phyloP scores from a whole-genome alignment of 1,140 invertebrate species.

The Drosophila ironensis region DNA sequence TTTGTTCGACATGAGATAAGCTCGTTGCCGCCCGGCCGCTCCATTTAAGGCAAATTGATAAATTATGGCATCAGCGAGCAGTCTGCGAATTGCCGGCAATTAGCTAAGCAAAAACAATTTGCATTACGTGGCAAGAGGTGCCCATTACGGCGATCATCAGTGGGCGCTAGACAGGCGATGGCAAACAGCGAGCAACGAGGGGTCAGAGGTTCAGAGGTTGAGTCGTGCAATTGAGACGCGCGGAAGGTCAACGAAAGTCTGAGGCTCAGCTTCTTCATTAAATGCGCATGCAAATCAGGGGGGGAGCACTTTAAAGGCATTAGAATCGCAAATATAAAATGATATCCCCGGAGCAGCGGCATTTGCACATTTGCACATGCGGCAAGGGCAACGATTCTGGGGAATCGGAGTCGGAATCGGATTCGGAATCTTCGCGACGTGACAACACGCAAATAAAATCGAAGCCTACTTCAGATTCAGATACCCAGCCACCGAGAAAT shows the following conservation, averaged over 20 bases:
- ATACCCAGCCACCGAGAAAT: conserved; percentile 26
- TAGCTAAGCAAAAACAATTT: conserved; percentile 60
- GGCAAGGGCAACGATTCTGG: conserved; percentile 37
- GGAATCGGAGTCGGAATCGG: too few relatives aligned
- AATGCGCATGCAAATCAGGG: conserved; percentile 55
- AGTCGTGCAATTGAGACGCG: conserved; percentile 49
- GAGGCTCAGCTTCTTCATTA: not conserved
- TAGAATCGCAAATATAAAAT: conserved; percentile 71
- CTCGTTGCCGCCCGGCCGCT: conserved; percentile 50
- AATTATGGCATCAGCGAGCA: conserved; percentile 49
- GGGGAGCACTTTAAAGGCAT: conserved; percentile 63
- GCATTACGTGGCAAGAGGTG: conserved; percentile 52
- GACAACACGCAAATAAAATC: conserved; percentile 42
- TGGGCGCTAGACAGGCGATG: not conserved
- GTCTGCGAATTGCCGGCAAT: conserved; percentile 60
- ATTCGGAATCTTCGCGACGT: conserved; percentile 31
- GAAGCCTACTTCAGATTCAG: conserved; percentile 38
- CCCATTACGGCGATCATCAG: not conserved
- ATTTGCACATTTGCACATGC: conserved; percentile 18
- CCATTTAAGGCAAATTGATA: conserved; percentile 72
- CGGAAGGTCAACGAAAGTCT: conserved; percentile 41
- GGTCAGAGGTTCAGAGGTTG: conserved; percentile 36
- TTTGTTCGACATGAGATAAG: conserved; percentile 72
- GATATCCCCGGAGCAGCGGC: conserved; percentile 2
- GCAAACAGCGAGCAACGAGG: too few relatives aligned